Evolutionary conservation across 2,113 vertebrate genomes (phyloP).

Genomic region (Lepisosteus oculatus): DNA sequence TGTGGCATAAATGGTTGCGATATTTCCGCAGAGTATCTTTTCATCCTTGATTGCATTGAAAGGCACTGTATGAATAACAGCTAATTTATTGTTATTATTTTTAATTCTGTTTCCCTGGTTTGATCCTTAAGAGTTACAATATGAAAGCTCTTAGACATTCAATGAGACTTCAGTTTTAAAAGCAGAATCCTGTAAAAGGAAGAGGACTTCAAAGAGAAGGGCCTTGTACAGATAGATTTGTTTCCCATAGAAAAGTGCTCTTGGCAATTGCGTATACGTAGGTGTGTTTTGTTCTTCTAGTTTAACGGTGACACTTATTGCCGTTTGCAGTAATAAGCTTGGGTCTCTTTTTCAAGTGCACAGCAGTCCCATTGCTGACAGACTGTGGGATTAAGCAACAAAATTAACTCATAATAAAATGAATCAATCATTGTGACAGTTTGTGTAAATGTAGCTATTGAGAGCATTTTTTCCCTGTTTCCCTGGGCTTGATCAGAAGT

Average conservation of each 20-base stretch:
- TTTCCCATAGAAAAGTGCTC: background rate
- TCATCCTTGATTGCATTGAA: too few relatives aligned
- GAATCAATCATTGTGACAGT: conserved; percentile 34
- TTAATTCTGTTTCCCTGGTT: too few relatives aligned
- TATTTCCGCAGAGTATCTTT: too few relatives aligned
- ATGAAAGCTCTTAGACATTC: too few relatives aligned
- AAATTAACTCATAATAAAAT: conserved; percentile 33
- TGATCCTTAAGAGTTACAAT: too few relatives aligned
- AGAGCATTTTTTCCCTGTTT: conserved; percentile 19
- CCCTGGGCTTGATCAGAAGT: conserved; percentile 5
- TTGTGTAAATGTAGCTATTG: conserved; percentile 32
- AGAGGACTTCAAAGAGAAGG: background rate
- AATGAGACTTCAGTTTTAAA: too few relatives aligned
- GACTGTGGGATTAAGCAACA: conserved; percentile 29
- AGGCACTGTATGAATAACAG: too few relatives aligned
- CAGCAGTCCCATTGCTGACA: conserved; percentile 24
- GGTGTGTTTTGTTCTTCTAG: conserved; percentile 5
- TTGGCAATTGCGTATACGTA: conserved; percentile 11
- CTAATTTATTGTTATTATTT: too few relatives aligned
- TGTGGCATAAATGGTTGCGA: too few relatives aligned
- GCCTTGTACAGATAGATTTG: conserved; percentile 14
- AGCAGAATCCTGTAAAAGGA: too few relatives aligned
- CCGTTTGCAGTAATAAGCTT: conserved; percentile 11
- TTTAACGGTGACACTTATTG: conserved; percentile 14
- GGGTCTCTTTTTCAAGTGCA: background rate